These are phyloP conservation scores for Ephestia elutella DNA, from an alignment of 1,140 invertebrate species.

Conservation along the genomic window DNA sequence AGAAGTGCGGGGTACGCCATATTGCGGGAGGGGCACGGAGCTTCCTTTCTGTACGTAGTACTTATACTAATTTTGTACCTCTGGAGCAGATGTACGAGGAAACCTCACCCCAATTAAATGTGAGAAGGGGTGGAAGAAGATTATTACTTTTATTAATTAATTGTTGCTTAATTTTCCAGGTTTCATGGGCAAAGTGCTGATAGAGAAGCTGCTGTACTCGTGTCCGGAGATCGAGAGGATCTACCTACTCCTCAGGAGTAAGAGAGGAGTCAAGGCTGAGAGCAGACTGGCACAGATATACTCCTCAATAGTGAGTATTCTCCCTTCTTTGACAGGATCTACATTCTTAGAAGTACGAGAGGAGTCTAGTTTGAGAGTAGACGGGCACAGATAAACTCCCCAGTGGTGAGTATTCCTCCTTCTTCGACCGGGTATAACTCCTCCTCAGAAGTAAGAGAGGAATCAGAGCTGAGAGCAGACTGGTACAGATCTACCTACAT, in stretches of 20 bases:
- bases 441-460: conserved; percentile 84
- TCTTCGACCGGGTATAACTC: conserved; percentile 81
- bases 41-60: no score
- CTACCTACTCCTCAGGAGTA: conserved; percentile 84
- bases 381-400: conserved; percentile 26
- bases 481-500: conserved; percentile 69
- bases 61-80: no score
- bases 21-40: no score
- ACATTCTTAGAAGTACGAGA: conserved; percentile 43
- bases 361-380: conserved; percentile 57
- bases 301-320: conserved; percentile 20
- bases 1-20: no score
- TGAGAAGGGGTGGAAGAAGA: no score
- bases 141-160: no score
- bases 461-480: conserved; percentile 39
- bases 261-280: conserved; percentile 75
- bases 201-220: conserved; percentile 88
- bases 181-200: conserved; percentile 89
- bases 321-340: conserved; percentile 4
- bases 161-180: no score
- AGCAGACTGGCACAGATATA: conserved; percentile 36
- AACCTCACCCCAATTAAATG: no score
- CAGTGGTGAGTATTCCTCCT: conserved; percentile 16
- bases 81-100: no score
- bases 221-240: conserved; percentile 83